A percentile compares a stretch with the other conserved stretches of the same genome.
phyloP scores from a whole-genome alignment of 2,888 invertebrate species.

The Acronicta leporina region DNA sequence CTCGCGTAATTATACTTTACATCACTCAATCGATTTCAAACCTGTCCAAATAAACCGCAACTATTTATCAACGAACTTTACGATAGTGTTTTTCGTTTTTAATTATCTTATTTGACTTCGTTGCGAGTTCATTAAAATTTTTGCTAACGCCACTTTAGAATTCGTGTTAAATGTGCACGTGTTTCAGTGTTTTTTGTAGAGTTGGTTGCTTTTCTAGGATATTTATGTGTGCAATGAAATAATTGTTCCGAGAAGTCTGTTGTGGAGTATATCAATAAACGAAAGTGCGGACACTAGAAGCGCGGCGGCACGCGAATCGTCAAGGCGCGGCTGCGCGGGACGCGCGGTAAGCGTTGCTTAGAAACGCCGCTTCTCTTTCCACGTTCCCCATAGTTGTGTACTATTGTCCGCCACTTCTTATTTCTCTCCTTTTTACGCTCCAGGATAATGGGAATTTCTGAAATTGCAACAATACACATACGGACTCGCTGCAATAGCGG shows the following conservation, averaged over 20 bases:
- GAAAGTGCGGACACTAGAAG: constrained; percentile 23
- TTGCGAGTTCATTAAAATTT: constrained; percentile 14
- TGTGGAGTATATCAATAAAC: constrained; percentile 35
- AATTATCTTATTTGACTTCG: background rate
- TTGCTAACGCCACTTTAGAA: constrained; percentile 28
- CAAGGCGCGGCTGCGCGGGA: constrained; percentile 20
- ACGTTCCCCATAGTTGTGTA: constrained; percentile 48
- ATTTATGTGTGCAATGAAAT: constrained; percentile 29
- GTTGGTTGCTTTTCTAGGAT: constrained; percentile 30
- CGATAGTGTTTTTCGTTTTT: constrained; percentile 6
- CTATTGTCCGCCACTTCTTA: constrained; percentile 73
- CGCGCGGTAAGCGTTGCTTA: constrained; percentile 60
- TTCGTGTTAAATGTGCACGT: constrained; percentile 29
- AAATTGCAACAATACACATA: constrained; percentile 88
- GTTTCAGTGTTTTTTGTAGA: constrained; percentile 26
- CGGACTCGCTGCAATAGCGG: constrained; percentile 72
- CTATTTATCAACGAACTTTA: constrained; percentile 2
- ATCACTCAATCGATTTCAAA: constrained; percentile 35
- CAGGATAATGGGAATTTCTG: constrained; percentile 86
- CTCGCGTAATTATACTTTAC: constrained; percentile 38
- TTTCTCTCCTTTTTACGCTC: constrained; percentile 75
- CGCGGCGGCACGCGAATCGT: constrained; percentile 22
- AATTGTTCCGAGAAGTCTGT: constrained; percentile 49
- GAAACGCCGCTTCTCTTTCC: constrained; percentile 58
- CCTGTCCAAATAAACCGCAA: constrained; percentile 2